Conservation (phyloP, 2,797 vertebrate species). For the Pristis pectinata region DNA sequence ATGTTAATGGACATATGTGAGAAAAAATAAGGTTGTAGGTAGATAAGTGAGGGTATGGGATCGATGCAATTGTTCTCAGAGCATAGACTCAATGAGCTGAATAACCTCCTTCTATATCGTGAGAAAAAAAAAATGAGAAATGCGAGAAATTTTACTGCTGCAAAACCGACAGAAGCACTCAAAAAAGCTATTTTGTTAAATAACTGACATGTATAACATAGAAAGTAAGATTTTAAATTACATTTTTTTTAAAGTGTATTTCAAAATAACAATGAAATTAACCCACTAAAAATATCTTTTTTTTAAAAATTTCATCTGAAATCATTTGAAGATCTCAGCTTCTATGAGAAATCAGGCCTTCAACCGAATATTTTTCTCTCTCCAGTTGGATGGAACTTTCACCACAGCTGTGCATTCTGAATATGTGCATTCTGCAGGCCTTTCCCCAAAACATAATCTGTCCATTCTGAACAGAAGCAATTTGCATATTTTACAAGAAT, state of each 20-base stretch:
- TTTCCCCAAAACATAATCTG: not conserved
- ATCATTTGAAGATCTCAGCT: not conserved
- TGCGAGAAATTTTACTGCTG: too few species aligned
- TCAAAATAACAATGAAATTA: not conserved
- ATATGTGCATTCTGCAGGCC: not conserved
- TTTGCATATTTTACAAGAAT: not conserved
- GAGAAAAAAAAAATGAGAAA: too few species aligned
- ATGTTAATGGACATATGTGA: too few species aligned
- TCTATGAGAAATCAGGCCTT: not conserved
- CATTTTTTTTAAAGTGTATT: not conserved
- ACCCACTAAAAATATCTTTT: not conserved
- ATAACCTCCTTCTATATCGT: too few species aligned
- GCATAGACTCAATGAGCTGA: too few species aligned
- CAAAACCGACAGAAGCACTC: too few species aligned
- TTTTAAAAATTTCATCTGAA: not conserved
- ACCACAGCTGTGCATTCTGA: not conserved
- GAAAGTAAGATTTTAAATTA: too few species aligned
- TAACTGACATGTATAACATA: not conserved
- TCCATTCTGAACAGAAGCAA: not conserved
- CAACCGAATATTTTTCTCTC: not conserved
- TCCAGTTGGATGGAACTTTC: not conserved
- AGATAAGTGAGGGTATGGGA: too few species aligned
- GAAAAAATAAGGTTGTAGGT: too few species aligned
- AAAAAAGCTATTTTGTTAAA: too few species aligned
- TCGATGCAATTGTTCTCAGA: too few species aligned